Evolutionary conservation across 2,888 invertebrate genomes (phyloP).

Genomic region (Ditylenchus weischeri): DNA sequence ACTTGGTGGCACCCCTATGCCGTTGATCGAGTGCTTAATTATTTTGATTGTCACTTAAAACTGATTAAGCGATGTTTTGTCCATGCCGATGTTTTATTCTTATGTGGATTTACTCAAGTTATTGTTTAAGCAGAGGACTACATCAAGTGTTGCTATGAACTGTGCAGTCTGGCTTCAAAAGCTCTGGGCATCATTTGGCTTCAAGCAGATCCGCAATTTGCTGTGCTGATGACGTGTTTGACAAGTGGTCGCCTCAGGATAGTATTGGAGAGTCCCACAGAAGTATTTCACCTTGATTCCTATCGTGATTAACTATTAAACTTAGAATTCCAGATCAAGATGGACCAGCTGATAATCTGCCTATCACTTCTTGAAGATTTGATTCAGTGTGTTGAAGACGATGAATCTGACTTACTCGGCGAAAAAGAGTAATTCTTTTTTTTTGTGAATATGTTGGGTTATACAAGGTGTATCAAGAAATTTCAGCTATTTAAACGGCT

Average conservation of each 20-base stretch:
- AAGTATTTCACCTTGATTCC: neutral
- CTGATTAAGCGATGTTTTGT: too few relatives aligned
- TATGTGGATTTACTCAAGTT: neutral
- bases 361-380: constrained; percentile 23
- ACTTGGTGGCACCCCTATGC: too few relatives aligned
- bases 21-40: too few relatives aligned
- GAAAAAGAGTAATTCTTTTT: constrained; percentile 16
- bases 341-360: constrained; percentile 19
- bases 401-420: constrained; percentile 14
- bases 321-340: neutral
- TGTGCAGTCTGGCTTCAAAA: constrained; percentile 9
- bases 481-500: too few relatives aligned
- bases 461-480: too few relatives aligned
- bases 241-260: constrained; percentile 18
- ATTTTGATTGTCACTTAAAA: too few relatives aligned
- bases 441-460: too few relatives aligned
- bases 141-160: constrained; percentile 10
- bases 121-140: constrained; percentile 12
- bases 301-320: neutral
- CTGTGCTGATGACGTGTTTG: constrained; percentile 5
- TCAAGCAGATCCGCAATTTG: constrained; percentile 3
- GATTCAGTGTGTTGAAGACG: constrained; percentile 25
- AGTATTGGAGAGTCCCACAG: neutral
- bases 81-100: too few relatives aligned
- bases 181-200: constrained; percentile 7